These are phyloP conservation scores for Manis pentadactyla DNA, from an alignment of 2,797 vertebrate species.

Conservation along the genomic window DNA sequence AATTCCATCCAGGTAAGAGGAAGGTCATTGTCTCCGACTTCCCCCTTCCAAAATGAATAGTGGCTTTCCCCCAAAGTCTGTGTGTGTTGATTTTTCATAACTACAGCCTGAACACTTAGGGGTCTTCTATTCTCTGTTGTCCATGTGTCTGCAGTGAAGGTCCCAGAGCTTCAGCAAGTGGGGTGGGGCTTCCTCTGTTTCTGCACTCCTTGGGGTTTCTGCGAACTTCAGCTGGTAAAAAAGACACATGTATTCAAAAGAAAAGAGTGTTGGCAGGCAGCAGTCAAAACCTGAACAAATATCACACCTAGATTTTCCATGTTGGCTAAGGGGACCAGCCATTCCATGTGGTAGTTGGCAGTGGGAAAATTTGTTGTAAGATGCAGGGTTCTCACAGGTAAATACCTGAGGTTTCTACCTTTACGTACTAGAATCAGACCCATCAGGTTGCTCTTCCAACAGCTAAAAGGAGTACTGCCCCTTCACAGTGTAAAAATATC, in stretches of 20 bases:
- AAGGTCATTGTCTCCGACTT: not conserved
- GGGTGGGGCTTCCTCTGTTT: not conserved
- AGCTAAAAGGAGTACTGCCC: not conserved
- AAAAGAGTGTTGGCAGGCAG: not conserved
- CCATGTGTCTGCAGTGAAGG: not conserved
- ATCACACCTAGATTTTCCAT: not conserved
- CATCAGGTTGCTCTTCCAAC: not conserved
- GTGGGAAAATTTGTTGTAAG: not conserved
- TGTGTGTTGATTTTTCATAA: not conserved
- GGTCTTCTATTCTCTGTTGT: not conserved
- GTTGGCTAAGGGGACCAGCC: not conserved
- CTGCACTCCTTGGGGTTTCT: not conserved
- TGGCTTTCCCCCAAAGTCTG: not conserved
- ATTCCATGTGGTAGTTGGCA: not conserved
- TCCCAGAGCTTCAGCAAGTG: not conserved
- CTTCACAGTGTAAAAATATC: not conserved
- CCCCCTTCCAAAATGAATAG: not conserved
- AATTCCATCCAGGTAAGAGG: not conserved
- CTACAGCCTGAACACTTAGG: not conserved
- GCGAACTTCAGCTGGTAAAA: not conserved
- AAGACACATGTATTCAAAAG: not conserved
- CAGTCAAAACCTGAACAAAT: slow-evolving; percentile 14
- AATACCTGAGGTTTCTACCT: not conserved
- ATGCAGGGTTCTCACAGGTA: not conserved
- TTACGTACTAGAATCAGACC: not conserved